Evolutionary conservation across 2,113 vertebrate species (phyloP).

Genomic region (Erpornis zantholeuca): DNA sequence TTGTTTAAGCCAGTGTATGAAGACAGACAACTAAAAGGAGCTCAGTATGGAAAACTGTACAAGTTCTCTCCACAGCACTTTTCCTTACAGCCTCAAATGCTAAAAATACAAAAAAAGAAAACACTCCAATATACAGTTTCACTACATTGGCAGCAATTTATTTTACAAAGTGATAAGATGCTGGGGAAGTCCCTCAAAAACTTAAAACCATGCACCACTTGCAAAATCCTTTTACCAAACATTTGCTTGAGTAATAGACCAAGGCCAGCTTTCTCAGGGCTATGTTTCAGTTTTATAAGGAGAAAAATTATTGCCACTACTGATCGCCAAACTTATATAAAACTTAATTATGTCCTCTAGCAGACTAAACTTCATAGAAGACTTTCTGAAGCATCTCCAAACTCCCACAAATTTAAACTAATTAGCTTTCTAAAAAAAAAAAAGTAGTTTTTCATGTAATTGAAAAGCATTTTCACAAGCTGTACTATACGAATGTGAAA

Average conservation of each 20-base stretch:
- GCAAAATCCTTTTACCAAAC: background rate
- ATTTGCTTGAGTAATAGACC: background rate
- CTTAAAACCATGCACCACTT: background rate
- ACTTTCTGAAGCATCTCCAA: background rate
- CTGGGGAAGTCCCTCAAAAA: background rate
- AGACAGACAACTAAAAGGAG: background rate
- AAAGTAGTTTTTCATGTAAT: background rate
- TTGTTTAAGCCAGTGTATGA: background rate
- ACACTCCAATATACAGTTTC: background rate
- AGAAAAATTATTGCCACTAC: background rate
- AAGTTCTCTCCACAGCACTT: background rate
- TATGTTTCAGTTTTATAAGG: background rate
- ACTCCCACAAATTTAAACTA: background rate
- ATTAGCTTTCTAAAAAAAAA: background rate
- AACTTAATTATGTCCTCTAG: background rate
- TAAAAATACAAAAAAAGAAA: background rate
- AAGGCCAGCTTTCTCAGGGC: background rate
- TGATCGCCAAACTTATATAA: background rate
- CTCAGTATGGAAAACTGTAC: background rate
- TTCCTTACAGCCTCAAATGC: background rate
- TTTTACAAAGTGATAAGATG: background rate
- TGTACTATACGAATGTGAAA: background rate
- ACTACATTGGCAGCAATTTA: background rate
- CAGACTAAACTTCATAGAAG: background rate
- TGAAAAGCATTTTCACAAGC: slow-evolving; percentile 4